A percentile compares a stretch with the other conserved stretches of the same genome.
phyloP scores from a whole-genome alignment of 2,888 invertebrate genomes.

The Blera fallax region DNA sequence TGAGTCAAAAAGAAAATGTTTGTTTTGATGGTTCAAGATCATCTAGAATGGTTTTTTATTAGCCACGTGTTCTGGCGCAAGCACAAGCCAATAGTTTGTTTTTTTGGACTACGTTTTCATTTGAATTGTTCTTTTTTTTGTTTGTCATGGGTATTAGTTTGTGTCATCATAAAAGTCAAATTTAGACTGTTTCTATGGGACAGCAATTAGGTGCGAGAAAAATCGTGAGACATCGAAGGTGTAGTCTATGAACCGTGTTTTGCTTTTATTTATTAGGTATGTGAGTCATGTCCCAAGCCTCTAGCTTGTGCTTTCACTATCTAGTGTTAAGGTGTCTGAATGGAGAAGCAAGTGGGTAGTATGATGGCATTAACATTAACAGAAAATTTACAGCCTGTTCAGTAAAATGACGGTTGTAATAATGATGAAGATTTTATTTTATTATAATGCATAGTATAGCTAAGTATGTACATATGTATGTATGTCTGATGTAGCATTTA shows the following conservation, averaged over 20 bases:
- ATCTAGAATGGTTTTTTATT: neutral
- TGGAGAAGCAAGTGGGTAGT: neutral
- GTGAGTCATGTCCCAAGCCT: neutral
- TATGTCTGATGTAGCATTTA: no score
- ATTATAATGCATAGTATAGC: no score
- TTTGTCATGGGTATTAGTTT: neutral
- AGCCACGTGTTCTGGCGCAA: neutral
- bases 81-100: neutral
- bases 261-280: neutral
- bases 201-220: neutral
- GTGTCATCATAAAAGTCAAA: conserved; percentile 10
- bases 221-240: neutral
- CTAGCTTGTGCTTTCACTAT: neutral
- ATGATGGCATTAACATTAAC: neutral
- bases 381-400: neutral
- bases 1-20: conserved; percentile 12
- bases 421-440: no score
- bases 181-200: conserved; percentile 10
- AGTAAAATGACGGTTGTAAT: neutral
- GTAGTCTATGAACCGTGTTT: neutral
- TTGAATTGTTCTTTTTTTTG: neutral
- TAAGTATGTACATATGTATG: no score
- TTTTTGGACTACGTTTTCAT: neutral
- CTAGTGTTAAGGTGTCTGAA: neutral
- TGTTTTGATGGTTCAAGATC: conserved; percentile 9